Evolutionary conservation across 2,797 vertebrate genomes (phyloP).

Genomic region (Sebastes reedi): DNA sequence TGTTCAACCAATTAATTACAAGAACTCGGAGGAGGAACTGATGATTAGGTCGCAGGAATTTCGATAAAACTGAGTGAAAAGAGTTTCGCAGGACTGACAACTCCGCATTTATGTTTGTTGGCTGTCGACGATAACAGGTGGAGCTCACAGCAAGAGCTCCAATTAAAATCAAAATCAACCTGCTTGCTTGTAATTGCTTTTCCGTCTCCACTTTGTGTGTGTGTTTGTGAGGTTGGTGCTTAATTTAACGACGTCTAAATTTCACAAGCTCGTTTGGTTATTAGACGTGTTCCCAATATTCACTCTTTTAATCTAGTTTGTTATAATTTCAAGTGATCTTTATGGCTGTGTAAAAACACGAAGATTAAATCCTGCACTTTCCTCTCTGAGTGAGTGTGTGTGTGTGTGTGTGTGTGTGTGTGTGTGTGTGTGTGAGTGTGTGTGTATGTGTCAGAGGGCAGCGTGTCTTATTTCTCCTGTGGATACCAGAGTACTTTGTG

Average conservation of each 20-base stretch:
- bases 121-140: slow-evolving; percentile 76
- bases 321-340: slow-evolving; percentile 43
- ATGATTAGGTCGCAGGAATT: slow-evolving; percentile 51
- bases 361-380: slow-evolving; percentile 17
- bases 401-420: neutral
- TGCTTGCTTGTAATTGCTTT: slow-evolving; percentile 74
- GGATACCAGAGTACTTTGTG: slow-evolving; percentile 65
- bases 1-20: slow-evolving; percentile 60
- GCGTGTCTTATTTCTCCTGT: slow-evolving; percentile 59
- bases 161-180: slow-evolving; percentile 79
- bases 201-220: slow-evolving; percentile 37
- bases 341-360: slow-evolving; percentile 22
- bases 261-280: slow-evolving; percentile 40
- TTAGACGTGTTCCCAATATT: slow-evolving; percentile 36
- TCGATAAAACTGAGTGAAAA: slow-evolving; percentile 39
- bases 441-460: slow-evolving; percentile 12
- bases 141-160: slow-evolving; percentile 68
- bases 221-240: slow-evolving; percentile 12
- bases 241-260: slow-evolving; percentile 55
- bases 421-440: slow-evolving; percentile 13
- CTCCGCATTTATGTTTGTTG: slow-evolving; percentile 64
- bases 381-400: neutral
- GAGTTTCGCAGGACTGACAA: slow-evolving; percentile 48
- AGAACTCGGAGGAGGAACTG: slow-evolving; percentile 27
- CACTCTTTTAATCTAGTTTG: slow-evolving; percentile 36